Evolutionary conservation across 2,888 invertebrate species (phyloP).

Genomic region (Alcis repandata): DNA sequence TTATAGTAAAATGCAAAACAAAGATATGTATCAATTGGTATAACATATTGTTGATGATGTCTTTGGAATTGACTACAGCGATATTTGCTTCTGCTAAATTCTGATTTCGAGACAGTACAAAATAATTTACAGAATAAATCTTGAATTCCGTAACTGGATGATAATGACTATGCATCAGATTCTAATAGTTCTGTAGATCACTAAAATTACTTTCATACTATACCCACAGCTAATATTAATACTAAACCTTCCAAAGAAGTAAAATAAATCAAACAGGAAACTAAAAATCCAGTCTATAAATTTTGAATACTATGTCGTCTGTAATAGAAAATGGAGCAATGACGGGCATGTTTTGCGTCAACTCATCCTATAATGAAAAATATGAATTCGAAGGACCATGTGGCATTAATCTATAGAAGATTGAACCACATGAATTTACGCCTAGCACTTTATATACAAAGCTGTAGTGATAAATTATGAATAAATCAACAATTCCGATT

Average conservation of each 20-base stretch:
- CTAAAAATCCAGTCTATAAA: slow-evolving; percentile 47
- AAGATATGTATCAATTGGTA: too few relatives aligned
- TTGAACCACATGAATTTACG: slow-evolving; percentile 68
- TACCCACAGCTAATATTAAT: neutral
- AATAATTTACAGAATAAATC: slow-evolving; percentile 30
- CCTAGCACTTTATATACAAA: slow-evolving; percentile 79
- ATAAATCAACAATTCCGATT: slow-evolving; percentile 77
- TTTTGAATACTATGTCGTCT: slow-evolving; percentile 57
- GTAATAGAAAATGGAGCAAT: slow-evolving; percentile 72
- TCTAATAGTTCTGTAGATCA: neutral
- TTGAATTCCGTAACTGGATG: slow-evolving; percentile 13
- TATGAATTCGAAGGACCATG: slow-evolving; percentile 68
- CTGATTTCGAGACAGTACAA: slow-evolving; percentile 23
- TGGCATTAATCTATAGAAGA: slow-evolving; percentile 66
- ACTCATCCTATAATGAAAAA: slow-evolving; percentile 79
- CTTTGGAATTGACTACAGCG: too few relatives aligned
- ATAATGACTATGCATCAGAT: slow-evolving; percentile 14
- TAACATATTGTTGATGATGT: too few relatives aligned
- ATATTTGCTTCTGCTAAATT: neutral
- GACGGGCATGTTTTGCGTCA: slow-evolving; percentile 77
- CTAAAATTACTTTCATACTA: neutral
- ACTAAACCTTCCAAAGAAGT: neutral
- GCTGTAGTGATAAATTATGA: slow-evolving; percentile 82
- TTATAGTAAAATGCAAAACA: too few relatives aligned
- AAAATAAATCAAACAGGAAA: neutral